These are phyloP conservation scores for Nothobranchius furzeri DNA, from an alignment of 2,113 vertebrate genomes.

Conservation along the genomic window DNA sequence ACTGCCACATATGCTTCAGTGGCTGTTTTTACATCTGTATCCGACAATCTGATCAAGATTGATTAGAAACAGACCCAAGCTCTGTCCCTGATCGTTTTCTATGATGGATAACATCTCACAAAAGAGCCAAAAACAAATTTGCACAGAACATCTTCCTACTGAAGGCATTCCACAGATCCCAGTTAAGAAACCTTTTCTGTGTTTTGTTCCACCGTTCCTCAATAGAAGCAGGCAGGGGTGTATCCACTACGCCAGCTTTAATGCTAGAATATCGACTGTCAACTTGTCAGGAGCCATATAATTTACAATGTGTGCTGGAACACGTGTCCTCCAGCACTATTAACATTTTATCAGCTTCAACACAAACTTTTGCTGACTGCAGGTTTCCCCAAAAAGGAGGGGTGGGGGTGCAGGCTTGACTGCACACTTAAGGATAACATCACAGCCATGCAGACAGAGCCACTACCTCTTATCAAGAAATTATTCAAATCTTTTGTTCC, in stretches of 20 bases:
- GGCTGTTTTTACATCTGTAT: not conserved
- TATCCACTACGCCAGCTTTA: not conserved
- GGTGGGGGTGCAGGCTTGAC: too few relatives aligned
- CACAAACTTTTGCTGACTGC: constrained; percentile 24
- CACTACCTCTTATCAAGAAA: constrained; percentile 8
- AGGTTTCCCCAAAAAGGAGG: not conserved
- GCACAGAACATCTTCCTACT: not conserved
- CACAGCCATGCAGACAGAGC: not conserved
- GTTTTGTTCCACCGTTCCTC: not conserved
- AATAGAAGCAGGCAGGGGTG: not conserved
- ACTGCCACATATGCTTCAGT: not conserved
- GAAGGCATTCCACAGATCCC: constrained; percentile 7
- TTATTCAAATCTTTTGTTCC: constrained; percentile 4
- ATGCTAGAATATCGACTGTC: not conserved
- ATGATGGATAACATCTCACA: constrained; percentile 1
- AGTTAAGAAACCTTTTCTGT: not conserved
- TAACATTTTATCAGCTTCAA: constrained; percentile 24
- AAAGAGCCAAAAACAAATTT: not conserved
- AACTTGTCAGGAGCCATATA: not conserved
- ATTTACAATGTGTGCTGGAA: not conserved
- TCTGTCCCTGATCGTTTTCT: not conserved
- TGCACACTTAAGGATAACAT: constrained; percentile 20
- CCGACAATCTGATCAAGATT: not conserved
- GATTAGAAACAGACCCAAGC: not conserved
- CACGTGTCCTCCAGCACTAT: constrained; percentile 9